phyloP scores from a whole-genome alignment of 92 coral and sea anemone genomes.

The Phymanthus crucifer region DNA sequence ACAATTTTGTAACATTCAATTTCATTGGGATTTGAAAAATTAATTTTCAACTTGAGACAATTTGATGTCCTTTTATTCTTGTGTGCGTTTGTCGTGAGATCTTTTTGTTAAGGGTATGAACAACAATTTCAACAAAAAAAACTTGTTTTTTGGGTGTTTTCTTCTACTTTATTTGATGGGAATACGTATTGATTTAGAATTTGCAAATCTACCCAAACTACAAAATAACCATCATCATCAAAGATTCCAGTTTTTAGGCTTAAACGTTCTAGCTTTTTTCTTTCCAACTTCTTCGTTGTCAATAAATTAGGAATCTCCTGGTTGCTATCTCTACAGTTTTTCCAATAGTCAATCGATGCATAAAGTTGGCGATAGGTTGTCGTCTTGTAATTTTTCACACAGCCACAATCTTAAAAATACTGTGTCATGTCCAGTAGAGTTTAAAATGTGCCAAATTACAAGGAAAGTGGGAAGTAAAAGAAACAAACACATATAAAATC shows the following conservation, averaged over 20 bases:
- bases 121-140: neutral
- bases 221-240: neutral
- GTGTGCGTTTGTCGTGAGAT: neutral
- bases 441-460: slow-evolving; percentile 8
- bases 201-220: slow-evolving; percentile 10
- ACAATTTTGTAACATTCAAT: slow-evolving; percentile 1
- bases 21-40: neutral
- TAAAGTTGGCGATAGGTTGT: neutral
- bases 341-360: neutral
- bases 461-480: neutral
- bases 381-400: neutral
- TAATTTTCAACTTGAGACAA: neutral
- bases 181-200: neutral
- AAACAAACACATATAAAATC: neutral
- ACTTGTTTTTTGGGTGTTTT: neutral
- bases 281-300: neutral
- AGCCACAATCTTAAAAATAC: neutral
- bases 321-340: neutral
- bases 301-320: neutral
- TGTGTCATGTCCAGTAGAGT: slow-evolving; percentile 1
- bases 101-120: neutral
- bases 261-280: neutral
- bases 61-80: neutral
- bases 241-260: neutral
- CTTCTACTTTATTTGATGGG: neutral